phyloP scores from a whole-genome alignment of 2,888 invertebrate species.

The Chrysodeixis includens region DNA sequence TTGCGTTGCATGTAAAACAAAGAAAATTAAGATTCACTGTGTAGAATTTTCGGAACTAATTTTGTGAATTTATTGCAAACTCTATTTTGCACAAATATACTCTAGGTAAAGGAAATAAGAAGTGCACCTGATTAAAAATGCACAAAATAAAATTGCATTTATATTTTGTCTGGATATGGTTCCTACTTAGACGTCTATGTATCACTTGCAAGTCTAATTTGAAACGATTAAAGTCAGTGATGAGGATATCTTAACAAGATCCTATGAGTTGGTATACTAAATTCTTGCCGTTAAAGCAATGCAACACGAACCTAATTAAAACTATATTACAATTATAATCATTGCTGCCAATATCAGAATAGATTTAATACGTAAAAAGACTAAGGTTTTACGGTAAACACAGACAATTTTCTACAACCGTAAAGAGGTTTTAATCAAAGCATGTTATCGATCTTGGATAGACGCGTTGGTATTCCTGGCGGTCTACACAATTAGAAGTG shows the following conservation, averaged over 20 bases:
- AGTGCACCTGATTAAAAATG: too few species aligned
- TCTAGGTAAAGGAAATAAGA: too few species aligned
- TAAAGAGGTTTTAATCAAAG: neutral
- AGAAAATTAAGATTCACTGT: neutral
- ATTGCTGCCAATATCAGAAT: neutral
- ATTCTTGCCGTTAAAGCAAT: too few species aligned
- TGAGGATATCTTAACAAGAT: neutral
- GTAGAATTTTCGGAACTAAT: neutral
- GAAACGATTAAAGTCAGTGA: too few species aligned
- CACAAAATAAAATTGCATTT: too few species aligned
- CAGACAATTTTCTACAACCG: neutral
- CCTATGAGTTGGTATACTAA: too few species aligned
- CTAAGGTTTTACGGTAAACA: neutral
- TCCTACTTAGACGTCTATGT: too few species aligned
- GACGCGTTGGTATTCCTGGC: slow-evolving; percentile 1
- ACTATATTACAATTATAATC: too few species aligned
- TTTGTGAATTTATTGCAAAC: neutral
- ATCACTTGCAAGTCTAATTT: too few species aligned
- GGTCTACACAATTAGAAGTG: neutral
- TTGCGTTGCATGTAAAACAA: neutral
- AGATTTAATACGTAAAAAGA: neutral
- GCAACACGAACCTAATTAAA: too few species aligned
- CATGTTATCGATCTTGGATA: neutral
- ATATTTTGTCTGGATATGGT: too few species aligned
- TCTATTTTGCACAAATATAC: neutral